Percentiles rank a stretch among this genome's conserved stretches.
Conservation (phyloP, 2,888 invertebrate species). For the Brachyopa scutellaris region DNA sequence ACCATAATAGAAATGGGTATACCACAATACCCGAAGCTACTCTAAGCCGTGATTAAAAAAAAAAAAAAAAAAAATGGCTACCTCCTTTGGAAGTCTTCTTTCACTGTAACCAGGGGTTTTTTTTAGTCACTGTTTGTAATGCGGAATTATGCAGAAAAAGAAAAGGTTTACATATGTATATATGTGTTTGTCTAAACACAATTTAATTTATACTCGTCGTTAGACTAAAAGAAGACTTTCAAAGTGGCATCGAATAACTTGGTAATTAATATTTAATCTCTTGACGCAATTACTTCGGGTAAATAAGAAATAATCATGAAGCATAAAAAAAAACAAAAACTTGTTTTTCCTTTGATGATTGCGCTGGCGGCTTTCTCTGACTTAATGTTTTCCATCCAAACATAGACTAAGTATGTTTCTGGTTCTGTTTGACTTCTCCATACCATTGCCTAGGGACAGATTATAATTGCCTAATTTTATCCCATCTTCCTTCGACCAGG, state of each 20-base stretch:
- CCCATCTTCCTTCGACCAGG: not conserved
- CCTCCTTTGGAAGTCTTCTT: too few relatives aligned
- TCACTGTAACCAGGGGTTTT: too few relatives aligned
- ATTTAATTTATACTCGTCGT: too few relatives aligned
- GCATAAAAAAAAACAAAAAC: not conserved
- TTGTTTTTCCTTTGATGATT: slow-evolving; percentile 19
- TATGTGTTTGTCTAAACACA: too few relatives aligned
- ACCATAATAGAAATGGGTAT: too few relatives aligned
- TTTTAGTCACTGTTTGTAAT: too few relatives aligned
- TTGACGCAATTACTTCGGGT: not conserved
- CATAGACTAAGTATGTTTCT: slow-evolving; percentile 10
- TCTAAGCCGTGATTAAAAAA: too few relatives aligned
- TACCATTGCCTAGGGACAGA: slow-evolving; percentile 5
- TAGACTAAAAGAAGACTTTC: too few relatives aligned
- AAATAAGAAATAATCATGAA: not conserved
- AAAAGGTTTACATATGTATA: too few relatives aligned
- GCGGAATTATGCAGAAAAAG: too few relatives aligned
- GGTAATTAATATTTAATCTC: slow-evolving; percentile 23
- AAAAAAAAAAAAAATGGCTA: too few relatives aligned
- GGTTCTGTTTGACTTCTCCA: slow-evolving; percentile 13
- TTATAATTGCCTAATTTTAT: slow-evolving; percentile 49
- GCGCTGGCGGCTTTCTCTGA: slow-evolving; percentile 6
- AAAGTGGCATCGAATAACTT: not conserved
- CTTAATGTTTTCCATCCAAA: slow-evolving; percentile 16
- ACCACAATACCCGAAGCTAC: too few relatives aligned